Evolutionary conservation across 2,113 vertebrate species (phyloP).

Genomic region (Paratilapia polleni): DNA sequence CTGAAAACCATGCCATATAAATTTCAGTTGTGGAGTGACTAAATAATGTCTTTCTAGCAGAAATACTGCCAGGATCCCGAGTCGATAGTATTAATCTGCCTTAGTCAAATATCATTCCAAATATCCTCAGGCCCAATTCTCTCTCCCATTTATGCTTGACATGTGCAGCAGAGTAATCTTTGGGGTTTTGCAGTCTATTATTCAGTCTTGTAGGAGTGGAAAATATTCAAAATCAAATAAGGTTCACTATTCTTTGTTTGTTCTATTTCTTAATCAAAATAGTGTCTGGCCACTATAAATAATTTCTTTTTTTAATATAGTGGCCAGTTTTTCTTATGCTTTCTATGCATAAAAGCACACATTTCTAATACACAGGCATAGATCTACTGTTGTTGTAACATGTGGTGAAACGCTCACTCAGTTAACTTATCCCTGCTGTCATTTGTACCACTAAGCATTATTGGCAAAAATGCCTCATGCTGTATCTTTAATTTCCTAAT

Average conservation of each 20-base stretch:
- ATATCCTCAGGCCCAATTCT: not conserved
- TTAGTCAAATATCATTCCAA: not conserved
- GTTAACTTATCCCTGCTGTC: not conserved
- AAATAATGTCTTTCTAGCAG: not conserved
- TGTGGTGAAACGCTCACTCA: fast-evolving
- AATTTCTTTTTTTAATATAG: too few species aligned
- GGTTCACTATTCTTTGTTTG: too few species aligned
- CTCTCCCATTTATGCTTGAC: not conserved
- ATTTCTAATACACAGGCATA: not conserved
- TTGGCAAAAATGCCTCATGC: not conserved
- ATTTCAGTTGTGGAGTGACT: too few species aligned
- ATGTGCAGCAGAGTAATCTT: not conserved
- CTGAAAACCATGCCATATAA: too few species aligned
- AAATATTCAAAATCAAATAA: too few species aligned
- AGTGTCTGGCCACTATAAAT: too few species aligned
- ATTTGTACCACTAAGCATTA: not conserved
- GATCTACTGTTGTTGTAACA: fast-evolving
- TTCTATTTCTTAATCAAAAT: too few species aligned
- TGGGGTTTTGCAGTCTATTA: not conserved
- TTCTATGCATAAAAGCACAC: not conserved
- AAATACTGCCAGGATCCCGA: not conserved
- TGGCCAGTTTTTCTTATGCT: fast-evolving
- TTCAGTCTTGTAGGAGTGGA: not conserved
- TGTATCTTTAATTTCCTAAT: not conserved
- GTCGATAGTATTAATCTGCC: not conserved